Evolutionary conservation across 2,797 vertebrate species (phyloP), one percentile per base, ranked within the genome.

Genomic region (Oceanodroma leucorhoa): DNA sequence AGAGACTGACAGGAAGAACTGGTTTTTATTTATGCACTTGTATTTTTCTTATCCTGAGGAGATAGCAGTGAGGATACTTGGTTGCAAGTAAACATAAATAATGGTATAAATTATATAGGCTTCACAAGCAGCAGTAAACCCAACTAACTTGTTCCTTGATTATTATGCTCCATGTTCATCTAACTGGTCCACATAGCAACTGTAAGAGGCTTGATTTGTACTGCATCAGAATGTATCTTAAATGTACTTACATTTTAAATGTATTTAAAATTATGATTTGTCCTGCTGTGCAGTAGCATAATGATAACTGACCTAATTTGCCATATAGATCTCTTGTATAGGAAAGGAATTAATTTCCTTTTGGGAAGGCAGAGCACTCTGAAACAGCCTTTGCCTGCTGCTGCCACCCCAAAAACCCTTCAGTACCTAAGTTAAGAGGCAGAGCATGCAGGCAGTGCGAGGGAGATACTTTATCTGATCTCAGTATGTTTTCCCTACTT

Each of bases 201-300:
- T 50, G 9, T 89, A 94, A 97, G 70, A 88, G n/a, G 70, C 80
- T 95, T 87, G 83, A 82, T 87, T 83, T 83, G 24, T 29, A 77
- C 48, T 64, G 40, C 80, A 83, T 87, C 60, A 83, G 48, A 79
- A 94, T 72, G 55, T 92, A 92, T 93, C 94, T 95, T 92, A 78
- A 83, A 92, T 0, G 1, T 85, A 76, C 78, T 94, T 91, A 69
- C 40, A 92, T 96, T 91, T 92, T 58, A 93, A 93, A 90, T 55
- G 36, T 88, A 96, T 95, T 95, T 96, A 86, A 95, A 94, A 95
- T 96, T 83, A 91, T 70, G 69, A 94, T 89, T 93, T 93, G 77
- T 86, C 91, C 92, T 90, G 80, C 91, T 91, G 62, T 91, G 93
- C 87, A 54, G 87, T 69, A 93, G 85, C 60, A 91, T 93, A 96